Evolutionary conservation across 2,113 vertebrate species (phyloP), one percentile per base, ranked within the genome.

Genomic region (Menura novaehollandiae): DNA sequence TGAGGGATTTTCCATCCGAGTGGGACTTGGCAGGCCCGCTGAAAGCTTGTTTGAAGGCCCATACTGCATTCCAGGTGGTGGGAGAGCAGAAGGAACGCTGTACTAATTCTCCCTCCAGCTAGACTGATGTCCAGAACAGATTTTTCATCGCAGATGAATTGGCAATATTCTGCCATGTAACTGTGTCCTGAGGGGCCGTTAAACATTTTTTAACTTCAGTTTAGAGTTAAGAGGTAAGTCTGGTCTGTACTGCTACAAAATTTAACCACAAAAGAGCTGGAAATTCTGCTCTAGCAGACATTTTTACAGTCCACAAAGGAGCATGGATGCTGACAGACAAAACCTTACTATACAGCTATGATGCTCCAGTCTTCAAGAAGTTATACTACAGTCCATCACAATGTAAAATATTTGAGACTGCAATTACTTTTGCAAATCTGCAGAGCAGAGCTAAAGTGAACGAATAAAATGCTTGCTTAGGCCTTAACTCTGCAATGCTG

Each of bases 11-110:
- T 83, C 55, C 39, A 39, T 91, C 13, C 21, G 35, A 94, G 47
- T 55, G 23, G 55, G 76, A 86, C 72, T 84, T 87, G 80, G 83
- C 95, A 97, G 86, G 44, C 71, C 39, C 75, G 79, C 51, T 89
- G 92, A 91, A 91, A 92, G 79, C 69, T 58, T 77, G 51, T 92
- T 93, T 86, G 64, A 95, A 92, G 72, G 76, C 59, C 76, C 83
- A 77, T 71, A 67, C 86, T 60, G 49, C 86, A 87, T 95, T 92
- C 94, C 96, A 96, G 91, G 76, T 87, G 86, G 79, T 93, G 83
- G 85, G 83, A 93, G 80, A 67, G 66, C 88, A 95, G 83, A 92
- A 92, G 89, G 96, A 97, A 96, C 95, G 91, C 59, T 93, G 83
- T 77, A 56, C 86, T 93, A 86, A 84, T 91, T 95, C 68, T 89